phyloP scores from a whole-genome alignment of 2,113 vertebrate genomes.

The Macrotus californicus region DNA sequence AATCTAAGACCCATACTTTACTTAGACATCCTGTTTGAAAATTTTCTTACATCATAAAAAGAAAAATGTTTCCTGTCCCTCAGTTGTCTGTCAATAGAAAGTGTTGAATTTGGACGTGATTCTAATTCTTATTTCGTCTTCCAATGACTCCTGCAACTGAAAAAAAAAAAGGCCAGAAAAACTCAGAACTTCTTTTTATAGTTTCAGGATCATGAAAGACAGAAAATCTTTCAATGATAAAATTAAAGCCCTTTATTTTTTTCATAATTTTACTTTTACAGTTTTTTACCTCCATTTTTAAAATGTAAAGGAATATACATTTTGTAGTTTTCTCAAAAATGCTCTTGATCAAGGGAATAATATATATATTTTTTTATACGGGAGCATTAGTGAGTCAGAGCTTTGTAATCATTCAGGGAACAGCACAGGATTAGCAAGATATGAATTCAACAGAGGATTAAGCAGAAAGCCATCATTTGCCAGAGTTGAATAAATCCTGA shows the following conservation, averaged over 20 bases:
- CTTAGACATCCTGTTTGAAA: conserved; percentile 44
- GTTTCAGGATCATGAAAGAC: neutral
- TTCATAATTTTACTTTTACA: neutral
- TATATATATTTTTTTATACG: conserved; percentile 6
- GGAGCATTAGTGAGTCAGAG: conserved; percentile 46
- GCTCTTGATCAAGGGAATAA: conserved; percentile 24
- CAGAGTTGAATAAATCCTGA: conserved; percentile 27
- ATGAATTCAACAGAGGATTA: conserved; percentile 59
- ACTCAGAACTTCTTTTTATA: neutral
- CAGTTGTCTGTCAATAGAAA: conserved; percentile 19
- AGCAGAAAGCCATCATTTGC: conserved; percentile 55
- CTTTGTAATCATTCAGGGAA: conserved; percentile 53
- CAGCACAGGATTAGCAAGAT: conserved; percentile 57
- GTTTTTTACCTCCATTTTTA: neutral
- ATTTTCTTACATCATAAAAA: conserved; percentile 49
- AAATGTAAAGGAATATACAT: neutral
- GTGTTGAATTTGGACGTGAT: neutral
- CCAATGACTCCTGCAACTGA: neutral
- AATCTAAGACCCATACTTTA: neutral
- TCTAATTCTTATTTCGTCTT: neutral
- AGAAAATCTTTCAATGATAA: neutral
- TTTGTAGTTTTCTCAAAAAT: neutral
- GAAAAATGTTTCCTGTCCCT: conserved; percentile 46
- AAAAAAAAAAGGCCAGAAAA: neutral
- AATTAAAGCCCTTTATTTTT: neutral